Conservation (phyloP, 2,888 invertebrate genomes). For the Tridacna crocea region DNA sequence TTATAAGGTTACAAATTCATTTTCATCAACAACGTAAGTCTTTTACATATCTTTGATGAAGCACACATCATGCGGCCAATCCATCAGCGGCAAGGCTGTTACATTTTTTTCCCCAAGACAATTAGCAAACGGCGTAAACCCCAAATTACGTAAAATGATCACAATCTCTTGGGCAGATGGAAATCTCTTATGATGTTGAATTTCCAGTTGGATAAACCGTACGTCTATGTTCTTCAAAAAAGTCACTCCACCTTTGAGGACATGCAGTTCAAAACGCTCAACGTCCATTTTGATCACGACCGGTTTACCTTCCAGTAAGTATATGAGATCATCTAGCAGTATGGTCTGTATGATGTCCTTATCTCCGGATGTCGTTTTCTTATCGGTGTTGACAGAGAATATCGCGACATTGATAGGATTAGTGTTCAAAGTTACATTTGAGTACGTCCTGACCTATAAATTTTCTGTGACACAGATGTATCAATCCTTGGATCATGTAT, state of each 20-base stretch:
- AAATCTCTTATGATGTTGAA: background rate
- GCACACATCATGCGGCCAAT: background rate
- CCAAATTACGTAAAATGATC: background rate
- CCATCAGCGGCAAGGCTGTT: background rate
- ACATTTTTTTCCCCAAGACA: background rate
- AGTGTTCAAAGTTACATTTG: conserved; percentile 43
- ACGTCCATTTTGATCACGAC: conserved; percentile 44
- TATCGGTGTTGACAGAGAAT: background rate
- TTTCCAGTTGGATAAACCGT: conserved; percentile 66
- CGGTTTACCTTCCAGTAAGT: conserved; percentile 37
- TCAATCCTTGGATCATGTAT: background rate
- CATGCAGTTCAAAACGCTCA: conserved; percentile 66
- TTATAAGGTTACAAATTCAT: no score
- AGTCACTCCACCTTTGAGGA: conserved; percentile 47
- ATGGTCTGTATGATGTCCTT: background rate
- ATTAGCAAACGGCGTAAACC: background rate
- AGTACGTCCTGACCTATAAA: background rate
- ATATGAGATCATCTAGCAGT: conserved; percentile 63
- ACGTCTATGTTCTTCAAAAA: conserved; percentile 67
- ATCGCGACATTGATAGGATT: background rate
- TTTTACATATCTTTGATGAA: background rate
- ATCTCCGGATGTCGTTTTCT: background rate
- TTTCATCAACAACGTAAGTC: no score
- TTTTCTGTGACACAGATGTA: background rate
- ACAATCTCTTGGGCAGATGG: background rate